Conservation (phyloP, 2,113 vertebrate species). For the Gobiocypris rarus region DNA sequence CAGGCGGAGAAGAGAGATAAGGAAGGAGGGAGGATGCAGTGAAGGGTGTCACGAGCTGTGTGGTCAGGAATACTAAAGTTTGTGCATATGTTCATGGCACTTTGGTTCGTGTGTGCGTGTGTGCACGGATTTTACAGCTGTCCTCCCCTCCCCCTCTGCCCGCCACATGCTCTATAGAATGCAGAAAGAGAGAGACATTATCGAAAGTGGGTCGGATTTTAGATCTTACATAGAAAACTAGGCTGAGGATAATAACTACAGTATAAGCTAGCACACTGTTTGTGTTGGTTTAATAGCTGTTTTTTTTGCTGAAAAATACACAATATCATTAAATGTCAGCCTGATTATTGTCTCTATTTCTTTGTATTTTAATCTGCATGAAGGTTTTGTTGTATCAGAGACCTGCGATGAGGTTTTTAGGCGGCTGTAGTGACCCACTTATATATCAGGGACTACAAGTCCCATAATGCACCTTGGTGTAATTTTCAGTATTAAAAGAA, state of each 20-base stretch:
- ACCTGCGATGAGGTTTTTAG: slow-evolving; percentile 5
- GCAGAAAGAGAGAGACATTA: slow-evolving; percentile 24
- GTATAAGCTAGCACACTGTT: background rate
- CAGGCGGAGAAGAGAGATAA: slow-evolving; percentile 16
- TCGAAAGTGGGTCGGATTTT: slow-evolving; percentile 28
- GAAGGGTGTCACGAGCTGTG: slow-evolving; percentile 35
- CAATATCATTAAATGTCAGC: background rate
- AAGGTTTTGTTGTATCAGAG: slow-evolving; percentile 5
- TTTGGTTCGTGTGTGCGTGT: background rate
- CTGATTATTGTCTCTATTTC: background rate
- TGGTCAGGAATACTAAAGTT: slow-evolving; percentile 47
- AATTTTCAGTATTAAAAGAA: slow-evolving; percentile 1
- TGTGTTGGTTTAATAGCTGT: background rate
- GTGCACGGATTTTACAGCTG: slow-evolving; percentile 32
- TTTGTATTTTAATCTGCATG: slow-evolving; percentile 17
- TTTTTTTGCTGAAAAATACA: background rate
- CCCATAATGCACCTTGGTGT: slow-evolving; percentile 17
- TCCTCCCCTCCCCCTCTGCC: slow-evolving; percentile 45
- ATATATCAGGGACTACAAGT: slow-evolving; percentile 33
- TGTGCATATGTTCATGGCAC: slow-evolving; percentile 39
- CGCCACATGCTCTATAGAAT: slow-evolving; percentile 44
- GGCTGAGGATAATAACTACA: background rate
- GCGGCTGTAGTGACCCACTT: slow-evolving; percentile 42
- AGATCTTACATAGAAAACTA: background rate
- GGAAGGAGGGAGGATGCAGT: background rate